Evolutionary conservation across 1,140 invertebrate genomes (phyloP), one percentile per base, ranked within the genome.

Genomic region (Apis dorsata): DNA sequence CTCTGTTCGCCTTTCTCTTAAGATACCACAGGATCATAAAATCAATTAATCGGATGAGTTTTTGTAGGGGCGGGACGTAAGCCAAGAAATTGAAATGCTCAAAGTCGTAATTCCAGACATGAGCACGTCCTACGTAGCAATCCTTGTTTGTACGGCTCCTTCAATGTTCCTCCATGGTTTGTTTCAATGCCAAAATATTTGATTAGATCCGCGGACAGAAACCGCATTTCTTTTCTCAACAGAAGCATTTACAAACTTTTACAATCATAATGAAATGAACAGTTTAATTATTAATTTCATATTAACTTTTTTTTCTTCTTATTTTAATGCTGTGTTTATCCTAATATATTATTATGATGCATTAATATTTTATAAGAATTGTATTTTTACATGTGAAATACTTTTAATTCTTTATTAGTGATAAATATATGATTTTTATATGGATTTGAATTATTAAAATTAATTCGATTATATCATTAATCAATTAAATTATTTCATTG

Each of bases 31-130:
- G 79, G 86, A 89, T 91, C 90, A 88, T 90, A 90, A 90, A 92
- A 88, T 90, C 87, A 85, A 82, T 91, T 92, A 91, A 92, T 91
- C 90, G 90, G 86, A 91, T 90, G 90, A 91, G 77, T 79, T 88
- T 88, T 55, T 83, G 79, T 65, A 79, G 55, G 82, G 84, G 44
- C 66, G 72, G 75, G 71, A 80, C 63, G 66, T 79, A 75, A 82
- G 79, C 74, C 84, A 85, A 88, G 88, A 87, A 88, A 90, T 88
- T 81, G 85, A 89, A 88, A 84, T 75, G 85, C 76, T 90, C 89
- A 90, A 91, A 91, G 80, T 88, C 84, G 82, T 81, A 82, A 87
- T 87, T 87, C 76, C 74, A 15, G 60, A 44, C 34, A 70, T 49
- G 70, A 68, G 49, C 60, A 53, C 17, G 55, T 24, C 59, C 57